A percentile compares a stretch with the other conserved stretches of the same genome.
These are phyloP conservation scores for Ptilodon capucinus DNA, from an alignment of 2,888 invertebrate genomes.

Conservation along the genomic window DNA sequence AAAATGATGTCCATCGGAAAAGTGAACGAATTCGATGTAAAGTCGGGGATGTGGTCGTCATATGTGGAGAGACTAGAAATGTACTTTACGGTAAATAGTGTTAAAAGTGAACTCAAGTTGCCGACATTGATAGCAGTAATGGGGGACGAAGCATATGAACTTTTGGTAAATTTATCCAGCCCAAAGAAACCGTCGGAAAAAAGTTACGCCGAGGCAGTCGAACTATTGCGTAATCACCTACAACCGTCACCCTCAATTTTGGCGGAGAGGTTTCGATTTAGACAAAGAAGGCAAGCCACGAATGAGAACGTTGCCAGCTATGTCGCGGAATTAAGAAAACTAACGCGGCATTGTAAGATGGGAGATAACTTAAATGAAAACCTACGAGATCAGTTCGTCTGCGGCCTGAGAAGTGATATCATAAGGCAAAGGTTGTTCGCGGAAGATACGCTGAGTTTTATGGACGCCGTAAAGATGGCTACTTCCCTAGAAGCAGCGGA, in stretches of 20 bases:
- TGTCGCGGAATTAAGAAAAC: constrained; percentile 6
- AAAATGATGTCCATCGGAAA: no score
- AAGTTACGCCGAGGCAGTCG: neutral
- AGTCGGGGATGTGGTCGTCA: neutral
- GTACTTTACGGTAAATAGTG: neutral
- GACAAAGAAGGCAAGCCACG: neutral
- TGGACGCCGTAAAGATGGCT: constrained; percentile 3
- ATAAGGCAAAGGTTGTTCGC: constrained; percentile 13
- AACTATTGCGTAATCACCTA: constrained; percentile 1
- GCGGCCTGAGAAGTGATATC: constrained; percentile 13
- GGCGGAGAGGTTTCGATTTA: constrained; percentile 7
- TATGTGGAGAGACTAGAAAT: neutral
- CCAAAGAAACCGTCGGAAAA: constrained; percentile 18
- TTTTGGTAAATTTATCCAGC: constrained; percentile 15
- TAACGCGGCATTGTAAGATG: constrained; percentile 9
- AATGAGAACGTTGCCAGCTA: neutral
- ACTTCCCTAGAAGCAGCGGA: constrained; percentile 7
- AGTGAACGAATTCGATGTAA: neutral
- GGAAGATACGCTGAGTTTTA: constrained; percentile 3
- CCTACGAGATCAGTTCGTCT: constrained; percentile 11
- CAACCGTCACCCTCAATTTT: constrained; percentile 2
- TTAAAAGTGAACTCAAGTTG: neutral
- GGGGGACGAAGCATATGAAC: constrained; percentile 20
- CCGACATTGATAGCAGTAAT: constrained; percentile 17
- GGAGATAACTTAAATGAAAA: constrained; percentile 2